Evolutionary conservation across 2,888 invertebrate species (phyloP), one percentile per base, ranked within the genome.

Genomic region (Eucriotettix oculatus): DNA sequence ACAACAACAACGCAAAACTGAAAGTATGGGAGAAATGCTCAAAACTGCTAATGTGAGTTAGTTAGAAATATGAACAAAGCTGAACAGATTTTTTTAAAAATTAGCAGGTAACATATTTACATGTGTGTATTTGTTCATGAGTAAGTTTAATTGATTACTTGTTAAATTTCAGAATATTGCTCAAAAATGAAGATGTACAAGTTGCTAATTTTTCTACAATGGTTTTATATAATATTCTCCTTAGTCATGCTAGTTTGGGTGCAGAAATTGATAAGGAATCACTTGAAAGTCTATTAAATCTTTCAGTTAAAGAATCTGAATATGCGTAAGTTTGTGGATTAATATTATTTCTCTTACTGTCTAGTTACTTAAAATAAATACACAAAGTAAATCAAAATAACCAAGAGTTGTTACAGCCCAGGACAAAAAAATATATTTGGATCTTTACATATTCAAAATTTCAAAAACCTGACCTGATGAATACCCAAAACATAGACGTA

Each of bases 141-240:
- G 29, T 7, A 5, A 29, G 7, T 29, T 29, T 29, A 7, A 5
- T 29, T 29, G 29, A 29, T 29, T 29, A 29, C 29, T 7, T 29
- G 29, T 29, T 29, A 29, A 29, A 43, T 63, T 63, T 10, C 61
- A 66, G 67, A 56, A 53, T 59, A 48, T 54, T 63, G 12, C 54
- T 66, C 9, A 53, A 61, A n/a, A 52, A 56, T 42, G 60, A 62
- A 42, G 67, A 68, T 57, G 55, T 56, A 40, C 66, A 65, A 59
- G 62, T 67, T 10, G 60, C 62, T 68, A 54, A 71, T 72, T 60
- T 73, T 58, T 75, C 79, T 17, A 75, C 82, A 3, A 83, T 82
- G 83, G 81, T 82, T 17, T 75, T 81, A 44, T 83, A 80, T 67
- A 84, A 80, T 66, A 79, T 81, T 60, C 73, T 79, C 48, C 70